These are phyloP conservation scores for Aphelenchoides besseyi DNA, from an alignment of 1,140 invertebrate species.

Conservation along the genomic window DNA sequence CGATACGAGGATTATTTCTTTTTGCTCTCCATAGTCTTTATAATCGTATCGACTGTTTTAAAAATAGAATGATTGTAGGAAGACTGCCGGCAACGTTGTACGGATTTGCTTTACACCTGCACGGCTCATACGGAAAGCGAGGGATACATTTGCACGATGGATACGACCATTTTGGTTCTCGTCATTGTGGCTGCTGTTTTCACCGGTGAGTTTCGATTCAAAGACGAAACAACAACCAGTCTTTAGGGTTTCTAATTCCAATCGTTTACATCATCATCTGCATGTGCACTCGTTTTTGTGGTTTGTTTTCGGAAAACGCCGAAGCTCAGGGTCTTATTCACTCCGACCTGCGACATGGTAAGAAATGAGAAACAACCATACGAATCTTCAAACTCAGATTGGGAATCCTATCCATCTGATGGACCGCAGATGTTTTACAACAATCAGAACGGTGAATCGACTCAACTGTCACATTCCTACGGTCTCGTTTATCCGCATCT, in stretches of 20 bases:
- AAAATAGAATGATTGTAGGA: no score
- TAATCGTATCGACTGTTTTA: no score
- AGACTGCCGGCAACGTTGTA: no score
- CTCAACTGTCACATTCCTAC: neutral
- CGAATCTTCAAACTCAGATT: neutral
- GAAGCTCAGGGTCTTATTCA: slow-evolving; percentile 13
- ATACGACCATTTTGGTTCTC: neutral
- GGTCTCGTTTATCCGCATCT: neutral
- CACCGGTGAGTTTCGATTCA: neutral
- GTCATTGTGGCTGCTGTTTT: slow-evolving; percentile 1
- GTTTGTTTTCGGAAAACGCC: neutral
- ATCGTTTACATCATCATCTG: slow-evolving; percentile 5
- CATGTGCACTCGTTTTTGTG: slow-evolving; percentile 13
- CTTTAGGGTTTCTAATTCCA: slow-evolving; percentile 5
- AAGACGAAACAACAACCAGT: neutral
- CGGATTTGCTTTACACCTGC: neutral
- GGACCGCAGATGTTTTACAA: neutral
- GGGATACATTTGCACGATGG: slow-evolving; percentile 1
- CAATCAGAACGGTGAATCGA: slow-evolving; percentile 3
- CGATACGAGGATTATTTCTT: no score
- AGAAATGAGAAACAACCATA: neutral
- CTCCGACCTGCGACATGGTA: slow-evolving; percentile 7
- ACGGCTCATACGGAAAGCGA: neutral
- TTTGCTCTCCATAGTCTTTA: no score
- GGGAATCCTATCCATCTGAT: slow-evolving; percentile 1